A percentile compares a stretch with the other conserved stretches of the same genome.
These are phyloP conservation scores for Diorhabda elongata DNA, from an alignment of 1,140 invertebrate species.

Conservation along the genomic window DNA sequence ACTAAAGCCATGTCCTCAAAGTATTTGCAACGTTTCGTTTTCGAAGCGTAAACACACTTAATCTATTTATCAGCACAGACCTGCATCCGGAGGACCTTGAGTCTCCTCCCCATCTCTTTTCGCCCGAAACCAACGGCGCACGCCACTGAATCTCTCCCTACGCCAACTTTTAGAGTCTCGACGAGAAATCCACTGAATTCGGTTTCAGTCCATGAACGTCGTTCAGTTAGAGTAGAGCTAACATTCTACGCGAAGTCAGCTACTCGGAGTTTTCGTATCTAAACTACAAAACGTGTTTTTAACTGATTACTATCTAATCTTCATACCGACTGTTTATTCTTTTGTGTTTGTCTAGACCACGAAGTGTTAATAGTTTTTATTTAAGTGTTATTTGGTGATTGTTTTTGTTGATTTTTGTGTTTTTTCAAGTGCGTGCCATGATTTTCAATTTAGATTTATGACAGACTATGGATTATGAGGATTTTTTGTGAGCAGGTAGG, in stretches of 20 bases:
- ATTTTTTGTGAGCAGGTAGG: slow-evolving; percentile 7
- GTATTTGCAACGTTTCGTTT: not conserved
- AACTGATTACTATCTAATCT: slow-evolving; percentile 9
- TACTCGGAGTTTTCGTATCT: slow-evolving; percentile 10
- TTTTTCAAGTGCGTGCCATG: slow-evolving; percentile 11
- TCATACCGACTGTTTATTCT: slow-evolving; percentile 8
- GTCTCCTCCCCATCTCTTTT: slow-evolving; percentile 1
- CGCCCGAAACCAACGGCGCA: slow-evolving; percentile 4
- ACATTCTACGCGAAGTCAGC: not conserved
- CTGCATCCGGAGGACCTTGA: slow-evolving; percentile 1
- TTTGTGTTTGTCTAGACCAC: slow-evolving; percentile 11
- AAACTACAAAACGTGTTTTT: slow-evolving; percentile 16
- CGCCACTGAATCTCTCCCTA: slow-evolving; percentile 16
- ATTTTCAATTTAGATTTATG: slow-evolving; percentile 3
- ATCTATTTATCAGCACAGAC: not conserved
- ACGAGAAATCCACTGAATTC: slow-evolving; percentile 8
- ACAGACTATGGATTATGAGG: slow-evolving; percentile 7
- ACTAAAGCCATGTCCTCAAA: not conserved
- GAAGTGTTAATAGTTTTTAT: slow-evolving; percentile 13
- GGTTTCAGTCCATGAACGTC: slow-evolving; percentile 18
- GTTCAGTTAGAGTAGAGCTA: not conserved
- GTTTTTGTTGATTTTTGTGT: slow-evolving; percentile 12
- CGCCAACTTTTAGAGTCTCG: slow-evolving; percentile 14
- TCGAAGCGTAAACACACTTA: slow-evolving; percentile 2
- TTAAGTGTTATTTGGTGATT: slow-evolving; percentile 18